A percentile compares a stretch with the other conserved stretches of the same genome.
These are phyloP conservation scores for Pseudochirops corinnae DNA, from an alignment of 2,797 vertebrate species.

Conservation along the genomic window DNA sequence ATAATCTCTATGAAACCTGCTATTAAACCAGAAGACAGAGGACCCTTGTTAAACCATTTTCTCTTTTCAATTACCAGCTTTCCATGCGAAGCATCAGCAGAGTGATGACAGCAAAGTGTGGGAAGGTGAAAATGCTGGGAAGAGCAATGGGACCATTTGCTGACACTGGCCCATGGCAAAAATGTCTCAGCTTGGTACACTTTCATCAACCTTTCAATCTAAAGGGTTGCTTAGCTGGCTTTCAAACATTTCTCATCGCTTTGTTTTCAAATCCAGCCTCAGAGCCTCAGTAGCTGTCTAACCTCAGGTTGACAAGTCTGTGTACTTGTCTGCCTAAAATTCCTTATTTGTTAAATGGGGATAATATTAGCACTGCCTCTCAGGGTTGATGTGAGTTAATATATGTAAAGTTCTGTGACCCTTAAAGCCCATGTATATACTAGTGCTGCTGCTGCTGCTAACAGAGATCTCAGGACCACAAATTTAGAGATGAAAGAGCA, in stretches of 20 bases:
- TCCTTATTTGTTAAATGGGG: neutral
- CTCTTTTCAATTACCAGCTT: constrained; percentile 39
- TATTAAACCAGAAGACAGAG: constrained; percentile 51
- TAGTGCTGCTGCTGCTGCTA: neutral
- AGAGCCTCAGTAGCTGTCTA: neutral
- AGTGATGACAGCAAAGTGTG: neutral
- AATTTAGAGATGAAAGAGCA: neutral
- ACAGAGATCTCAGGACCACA: neutral
- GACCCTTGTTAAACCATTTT: constrained; percentile 56
- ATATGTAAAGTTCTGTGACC: neutral
- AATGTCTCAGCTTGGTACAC: constrained; percentile 20
- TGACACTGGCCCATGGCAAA: constrained; percentile 24
- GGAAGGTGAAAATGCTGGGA: neutral
- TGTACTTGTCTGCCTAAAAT: neutral
- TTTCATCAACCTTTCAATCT: constrained; percentile 8
- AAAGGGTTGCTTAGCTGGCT: neutral
- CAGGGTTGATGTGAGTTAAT: neutral
- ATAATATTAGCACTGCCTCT: neutral
- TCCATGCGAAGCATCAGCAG: neutral
- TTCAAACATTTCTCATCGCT: neutral
- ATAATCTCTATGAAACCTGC: constrained; percentile 51
- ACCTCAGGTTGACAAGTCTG: neutral
- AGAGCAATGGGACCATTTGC: constrained; percentile 38
- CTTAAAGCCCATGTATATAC: neutral
- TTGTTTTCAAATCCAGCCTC: neutral